Base-by-base conservation (phyloP, 2,797 vertebrate species). In the Anguilla pacifica region DNA sequence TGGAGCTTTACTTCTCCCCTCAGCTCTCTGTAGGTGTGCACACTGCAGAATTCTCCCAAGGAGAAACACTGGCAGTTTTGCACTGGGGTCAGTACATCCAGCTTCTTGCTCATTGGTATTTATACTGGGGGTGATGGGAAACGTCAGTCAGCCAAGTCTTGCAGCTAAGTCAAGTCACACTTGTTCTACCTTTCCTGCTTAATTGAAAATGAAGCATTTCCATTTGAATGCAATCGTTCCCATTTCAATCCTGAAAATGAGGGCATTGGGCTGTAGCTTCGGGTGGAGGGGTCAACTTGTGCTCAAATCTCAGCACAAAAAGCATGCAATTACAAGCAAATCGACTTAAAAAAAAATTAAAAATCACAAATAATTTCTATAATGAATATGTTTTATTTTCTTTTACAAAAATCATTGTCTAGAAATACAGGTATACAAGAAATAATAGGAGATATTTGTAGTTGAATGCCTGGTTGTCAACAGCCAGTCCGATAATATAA, bases 351-450 rank as follows among this genome's bases (percentile, higher is more conserved):
- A 15, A 86, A 86, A 79, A n/a, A 77, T 35, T 35, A 13, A 86
- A 85, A 61, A 35, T 55, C 64, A 67, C 88, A 17, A 59, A 91
- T 88, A 59, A 91, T 88, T 90, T 96, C 96, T 98, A 97, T 95
- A 97, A 97, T 98, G 97, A 98, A 98, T 98, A 97, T 96, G 97
- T 93, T 99, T 98, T 98, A 98, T 98, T 98, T 97, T 96, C 97
- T 96, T 96, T 98, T 98, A 97, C 97, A 97, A 77, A 97, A 97
- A 94, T 96, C 94, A 97, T 97, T 91, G 93, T 95, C 96, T 99
- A 98, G 97, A 98, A 99, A 99, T 97, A 97, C 97, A 97, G 96
- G 96, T 96, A 96, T 97, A 98, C 96, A 97, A 94, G 95, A 94
- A 95, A 96, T 96, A 96, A 97, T 94, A 92, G 92, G 92, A 96